Evolutionary conservation across 2,888 invertebrate genomes (phyloP).

Genomic region (Amiota mariae): DNA sequence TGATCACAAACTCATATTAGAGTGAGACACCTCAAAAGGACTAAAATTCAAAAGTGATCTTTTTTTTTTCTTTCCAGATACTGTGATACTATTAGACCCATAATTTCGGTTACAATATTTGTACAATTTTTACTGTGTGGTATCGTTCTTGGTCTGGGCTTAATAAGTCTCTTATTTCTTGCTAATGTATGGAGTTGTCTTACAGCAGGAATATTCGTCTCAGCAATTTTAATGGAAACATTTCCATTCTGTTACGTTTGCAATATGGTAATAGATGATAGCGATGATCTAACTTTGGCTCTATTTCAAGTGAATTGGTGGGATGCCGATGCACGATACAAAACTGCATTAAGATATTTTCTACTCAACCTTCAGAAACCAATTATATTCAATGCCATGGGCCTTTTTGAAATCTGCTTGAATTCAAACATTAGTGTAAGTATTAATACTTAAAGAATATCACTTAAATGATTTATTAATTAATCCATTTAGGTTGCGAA

Average conservation of each 20-base stretch:
- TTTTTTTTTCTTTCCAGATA: constrained; percentile 39
- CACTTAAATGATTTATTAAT: no score
- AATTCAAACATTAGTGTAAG: constrained; percentile 42
- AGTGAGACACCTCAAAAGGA: no score
- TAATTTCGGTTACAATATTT: constrained; percentile 62
- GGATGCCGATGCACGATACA: constrained; percentile 50
- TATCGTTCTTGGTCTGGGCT: constrained; percentile 35
- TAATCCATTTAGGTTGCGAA: no score
- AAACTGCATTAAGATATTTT: constrained; percentile 53
- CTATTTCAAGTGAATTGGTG: constrained; percentile 64
- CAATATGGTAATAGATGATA: constrained; percentile 59
- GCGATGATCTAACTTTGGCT: constrained; percentile 50
- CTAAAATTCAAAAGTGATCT: no score
- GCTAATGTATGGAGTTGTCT: constrained; percentile 53
- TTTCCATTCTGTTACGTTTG: constrained; percentile 63
- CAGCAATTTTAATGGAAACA: constrained; percentile 54
- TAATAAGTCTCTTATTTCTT: constrained; percentile 57
- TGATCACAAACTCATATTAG: constrained; percentile 57
- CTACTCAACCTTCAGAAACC: constrained; percentile 58
- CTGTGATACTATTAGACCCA: constrained; percentile 52
- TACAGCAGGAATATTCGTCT: constrained; percentile 54
- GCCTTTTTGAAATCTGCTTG: constrained; percentile 49
- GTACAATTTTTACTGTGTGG: constrained; percentile 59
- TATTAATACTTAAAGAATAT: constrained; percentile 47
- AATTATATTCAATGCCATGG: constrained; percentile 54